phyloP scores from a whole-genome alignment of 2,888 invertebrate genomes.

The Diarsia rubi region DNA sequence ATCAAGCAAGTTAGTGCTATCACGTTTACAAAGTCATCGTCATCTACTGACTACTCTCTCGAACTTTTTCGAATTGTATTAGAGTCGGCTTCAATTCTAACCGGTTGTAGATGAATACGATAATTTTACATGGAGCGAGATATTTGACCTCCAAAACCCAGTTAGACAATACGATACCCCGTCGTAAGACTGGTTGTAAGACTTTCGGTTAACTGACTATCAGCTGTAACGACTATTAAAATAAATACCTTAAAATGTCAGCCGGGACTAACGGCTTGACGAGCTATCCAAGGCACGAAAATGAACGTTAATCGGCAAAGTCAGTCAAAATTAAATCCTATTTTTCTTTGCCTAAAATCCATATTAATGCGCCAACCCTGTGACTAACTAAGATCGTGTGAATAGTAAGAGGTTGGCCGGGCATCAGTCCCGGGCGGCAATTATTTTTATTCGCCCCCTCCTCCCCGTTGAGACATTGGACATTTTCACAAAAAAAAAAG shows the following conservation, averaged over 20 bases:
- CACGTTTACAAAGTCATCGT: neutral
- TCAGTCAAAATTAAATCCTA: neutral
- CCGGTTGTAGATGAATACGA: neutral
- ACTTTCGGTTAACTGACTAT: neutral
- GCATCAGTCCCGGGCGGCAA: constrained; percentile 79
- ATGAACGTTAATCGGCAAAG: neutral
- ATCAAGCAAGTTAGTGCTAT: neutral
- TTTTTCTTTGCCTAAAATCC: neutral
- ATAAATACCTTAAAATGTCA: neutral
- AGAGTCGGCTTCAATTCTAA: neutral
- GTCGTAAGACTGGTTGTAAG: neutral
- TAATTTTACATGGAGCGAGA: neutral
- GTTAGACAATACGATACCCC: neutral
- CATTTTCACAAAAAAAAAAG: constrained; percentile 59
- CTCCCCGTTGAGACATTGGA: constrained; percentile 63
- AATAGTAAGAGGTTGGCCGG: constrained; percentile 82
- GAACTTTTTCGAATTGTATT: neutral
- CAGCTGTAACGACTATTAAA: neutral
- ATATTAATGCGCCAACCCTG: constrained; percentile 74
- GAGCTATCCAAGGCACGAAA: neutral
- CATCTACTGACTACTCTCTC: neutral
- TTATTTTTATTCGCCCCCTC: constrained; percentile 86
- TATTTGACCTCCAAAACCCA: neutral
- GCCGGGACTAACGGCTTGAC: neutral
- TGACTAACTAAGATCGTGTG: constrained; percentile 77